A percentile compares a stretch with the other conserved stretches of the same genome.
Evolutionary conservation across 1,140 invertebrate species (phyloP).

Genomic region (Drosophila sucinea): DNA sequence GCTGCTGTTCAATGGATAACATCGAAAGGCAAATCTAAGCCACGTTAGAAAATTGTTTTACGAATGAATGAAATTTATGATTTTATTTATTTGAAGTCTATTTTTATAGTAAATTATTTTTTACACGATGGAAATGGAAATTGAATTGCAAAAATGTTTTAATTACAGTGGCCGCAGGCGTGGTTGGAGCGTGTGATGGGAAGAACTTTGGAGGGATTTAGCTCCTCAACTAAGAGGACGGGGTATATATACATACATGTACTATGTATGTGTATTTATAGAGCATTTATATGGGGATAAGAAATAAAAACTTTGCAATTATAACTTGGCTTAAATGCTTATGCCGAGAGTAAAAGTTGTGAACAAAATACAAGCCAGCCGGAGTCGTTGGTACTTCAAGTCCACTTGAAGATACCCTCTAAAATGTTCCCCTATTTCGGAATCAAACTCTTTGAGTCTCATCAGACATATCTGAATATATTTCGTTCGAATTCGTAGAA

Average conservation of each 20-base stretch:
- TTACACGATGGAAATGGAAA: conserved; percentile 25
- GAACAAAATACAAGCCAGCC: conserved; percentile 20
- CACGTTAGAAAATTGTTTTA: conserved; percentile 36
- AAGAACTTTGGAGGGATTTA: neutral
- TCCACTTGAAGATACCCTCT: neutral
- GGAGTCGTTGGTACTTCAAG: neutral
- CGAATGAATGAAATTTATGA: neutral
- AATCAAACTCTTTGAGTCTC: too few relatives aligned
- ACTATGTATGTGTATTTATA: conserved; percentile 11
- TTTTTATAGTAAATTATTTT: neutral
- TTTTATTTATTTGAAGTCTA: conserved; percentile 2
- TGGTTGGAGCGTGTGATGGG: too few relatives aligned
- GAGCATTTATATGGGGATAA: conserved; percentile 31
- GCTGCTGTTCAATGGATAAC: conserved; percentile 32
- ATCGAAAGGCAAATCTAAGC: conserved; percentile 26
- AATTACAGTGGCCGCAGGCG: conserved; percentile 55
- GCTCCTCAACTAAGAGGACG: conserved; percentile 34
- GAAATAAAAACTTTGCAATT: conserved; percentile 65
- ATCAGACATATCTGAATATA: too few relatives aligned
- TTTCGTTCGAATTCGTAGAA: too few relatives aligned
- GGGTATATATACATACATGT: neutral
- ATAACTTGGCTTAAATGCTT: conserved; percentile 68
- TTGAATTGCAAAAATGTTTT: conserved; percentile 61
- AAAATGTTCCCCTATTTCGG: neutral
- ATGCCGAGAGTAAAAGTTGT: conserved; percentile 67